Conservation (phyloP, 2,113 vertebrate species). For the Eudyptes chrysolophus region DNA sequence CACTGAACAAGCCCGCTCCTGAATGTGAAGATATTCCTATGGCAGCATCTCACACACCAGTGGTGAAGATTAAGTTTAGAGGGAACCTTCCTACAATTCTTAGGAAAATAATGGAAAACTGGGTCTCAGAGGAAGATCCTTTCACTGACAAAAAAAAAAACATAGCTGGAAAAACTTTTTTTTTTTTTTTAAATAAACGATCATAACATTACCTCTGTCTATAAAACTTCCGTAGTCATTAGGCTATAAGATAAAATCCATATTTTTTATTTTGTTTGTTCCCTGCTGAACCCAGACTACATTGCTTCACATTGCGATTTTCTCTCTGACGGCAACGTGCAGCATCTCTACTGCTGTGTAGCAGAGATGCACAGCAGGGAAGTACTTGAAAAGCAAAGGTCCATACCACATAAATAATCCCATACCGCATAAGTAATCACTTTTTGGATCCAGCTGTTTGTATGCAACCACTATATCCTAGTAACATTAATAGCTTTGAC, state of each 20-base stretch:
- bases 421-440: not conserved
- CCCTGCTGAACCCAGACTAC: not conserved
- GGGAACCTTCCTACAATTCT: not conserved
- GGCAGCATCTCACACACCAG: not conserved
- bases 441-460: conserved; percentile 2
- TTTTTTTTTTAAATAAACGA: not conserved
- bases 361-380: not conserved
- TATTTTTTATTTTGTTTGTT: not conserved
- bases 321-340: not conserved
- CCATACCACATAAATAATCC: not conserved
- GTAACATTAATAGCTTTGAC: not conserved
- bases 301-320: not conserved
- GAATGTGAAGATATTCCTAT: not conserved
- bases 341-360: not conserved
- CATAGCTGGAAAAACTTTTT: not conserved
- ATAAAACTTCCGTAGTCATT: not conserved
- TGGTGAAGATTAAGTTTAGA: not conserved
- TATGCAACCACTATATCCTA: not conserved
- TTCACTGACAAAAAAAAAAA: not conserved
- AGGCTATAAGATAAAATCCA: not conserved
- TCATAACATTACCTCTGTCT: not conserved
- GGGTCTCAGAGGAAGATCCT: not conserved
- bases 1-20: not conserved
- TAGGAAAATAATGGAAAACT: not conserved
- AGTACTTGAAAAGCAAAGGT: not conserved